Base-by-base conservation (phyloP, 2,888 invertebrate genomes). In the Holacanthella duospinosa region DNA sequence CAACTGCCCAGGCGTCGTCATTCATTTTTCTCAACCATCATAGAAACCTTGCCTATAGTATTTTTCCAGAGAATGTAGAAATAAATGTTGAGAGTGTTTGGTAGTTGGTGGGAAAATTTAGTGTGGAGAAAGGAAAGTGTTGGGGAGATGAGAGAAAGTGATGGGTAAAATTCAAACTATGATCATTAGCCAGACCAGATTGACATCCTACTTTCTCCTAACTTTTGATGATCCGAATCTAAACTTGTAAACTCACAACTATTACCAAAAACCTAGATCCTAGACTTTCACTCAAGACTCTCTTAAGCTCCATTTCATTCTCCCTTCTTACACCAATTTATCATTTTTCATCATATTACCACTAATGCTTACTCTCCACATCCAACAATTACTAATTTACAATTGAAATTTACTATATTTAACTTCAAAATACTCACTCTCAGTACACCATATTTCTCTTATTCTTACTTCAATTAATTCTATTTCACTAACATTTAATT, bases 121-220 rank as follows among this genome's bases (percentile, higher is more conserved):
- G 48, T 48, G 48, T 9, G n/a, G 48, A 21, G 19, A 21, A 21
- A 48, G 12, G 48, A 48, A n/a, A 21, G 12, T 4, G 19, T 16
- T 16, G 48, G 48, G 48, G n/a, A 48, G 36, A 12, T 16, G 36
- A 36, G 36, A 36, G 48, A 48, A 21, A n/a, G 19, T n/a, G 19
- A 48, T 4, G 21, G 48, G 21, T 9, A 61, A 48, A 27, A 48
- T 48, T 48, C 27, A 43, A 55, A 26, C 29, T 26, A 27, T 59
- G 60, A 64, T 66, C 66, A 66, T 66, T 66, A 66, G 66, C 66
- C 59, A 19, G 27, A 29, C n/a, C 57, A 60, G 62, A 66, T 66
- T 64, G 66, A 66, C 66, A 66, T 64, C 60, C 62, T 56, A 55
- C 61, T 56, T 62, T n/a, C 57, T 55, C 60, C 53, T 60, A 64